A percentile compares a stretch with the other conserved stretches of the same genome.
Conservation (phyloP, 1,140 invertebrate species). For the Drosophila elegans region DNA sequence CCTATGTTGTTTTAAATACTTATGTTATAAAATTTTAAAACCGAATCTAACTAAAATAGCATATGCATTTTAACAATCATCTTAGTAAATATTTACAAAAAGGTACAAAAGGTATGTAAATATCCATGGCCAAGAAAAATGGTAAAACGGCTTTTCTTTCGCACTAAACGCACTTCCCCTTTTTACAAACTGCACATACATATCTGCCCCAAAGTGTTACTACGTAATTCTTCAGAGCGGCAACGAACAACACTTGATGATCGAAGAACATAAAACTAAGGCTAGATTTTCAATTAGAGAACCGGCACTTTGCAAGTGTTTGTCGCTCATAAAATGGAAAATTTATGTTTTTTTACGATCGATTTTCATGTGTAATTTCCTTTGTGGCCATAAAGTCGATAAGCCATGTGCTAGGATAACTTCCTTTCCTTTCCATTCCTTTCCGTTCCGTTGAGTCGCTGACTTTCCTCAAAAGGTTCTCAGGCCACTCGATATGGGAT, state of each 20-base stretch:
- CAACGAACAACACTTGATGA: slow-evolving; percentile 19
- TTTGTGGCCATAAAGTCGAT: slow-evolving; percentile 46
- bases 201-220: slow-evolving; percentile 45
- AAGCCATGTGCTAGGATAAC: slow-evolving; percentile 55
- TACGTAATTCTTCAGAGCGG: slow-evolving; percentile 35
- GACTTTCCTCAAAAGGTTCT: slow-evolving; percentile 42
- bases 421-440: slow-evolving; percentile 42
- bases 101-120: slow-evolving; percentile 3
- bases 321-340: slow-evolving; percentile 47
- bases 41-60: too few species aligned
- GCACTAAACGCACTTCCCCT: slow-evolving; percentile 22
- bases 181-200: not conserved
- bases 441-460: not conserved
- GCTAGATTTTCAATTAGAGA: slow-evolving; percentile 43
- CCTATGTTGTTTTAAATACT: too few species aligned
- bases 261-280: slow-evolving; percentile 21
- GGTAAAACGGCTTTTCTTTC: not conserved
- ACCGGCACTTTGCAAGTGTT: slow-evolving; percentile 2
- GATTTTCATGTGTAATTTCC: slow-evolving; percentile 58
- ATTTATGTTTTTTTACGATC: slow-evolving; percentile 60
- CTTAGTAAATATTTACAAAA: too few species aligned
- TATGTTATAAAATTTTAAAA: too few species aligned
- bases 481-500: slow-evolving; percentile 35
- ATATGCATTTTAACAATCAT: too few species aligned
- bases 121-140: not conserved